Conservation (phyloP, 2,888 invertebrate species). For the Trachelus stipa region DNA sequence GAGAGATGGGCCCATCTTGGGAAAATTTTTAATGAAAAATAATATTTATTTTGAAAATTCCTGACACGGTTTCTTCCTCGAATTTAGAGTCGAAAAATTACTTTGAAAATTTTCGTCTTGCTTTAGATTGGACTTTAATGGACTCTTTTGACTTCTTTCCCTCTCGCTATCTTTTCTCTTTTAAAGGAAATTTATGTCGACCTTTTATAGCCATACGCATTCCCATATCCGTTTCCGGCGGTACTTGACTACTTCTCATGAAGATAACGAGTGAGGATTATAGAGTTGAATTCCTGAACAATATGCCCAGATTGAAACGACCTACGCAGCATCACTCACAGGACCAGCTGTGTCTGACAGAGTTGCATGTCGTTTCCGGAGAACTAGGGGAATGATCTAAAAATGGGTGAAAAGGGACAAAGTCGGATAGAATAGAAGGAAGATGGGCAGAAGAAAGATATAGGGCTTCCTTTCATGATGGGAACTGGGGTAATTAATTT, state of each 20-base stretch:
- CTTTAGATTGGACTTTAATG: neutral
- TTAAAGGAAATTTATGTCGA: neutral
- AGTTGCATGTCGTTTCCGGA: neutral
- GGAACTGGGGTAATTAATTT: neutral
- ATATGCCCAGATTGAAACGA: neutral
- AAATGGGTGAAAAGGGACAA: neutral
- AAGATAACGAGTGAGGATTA: neutral
- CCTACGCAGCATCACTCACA: neutral
- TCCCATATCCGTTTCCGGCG: neutral
- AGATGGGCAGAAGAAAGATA: neutral
- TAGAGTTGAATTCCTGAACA: neutral
- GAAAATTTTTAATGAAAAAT: neutral
- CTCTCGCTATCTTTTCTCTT: neutral
- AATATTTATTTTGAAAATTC: neutral
- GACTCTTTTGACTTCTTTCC: neutral
- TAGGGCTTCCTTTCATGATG: neutral
- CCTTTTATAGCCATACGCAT: no score
- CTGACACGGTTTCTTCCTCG: neutral
- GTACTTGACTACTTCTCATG: neutral
- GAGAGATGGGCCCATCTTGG: neutral
- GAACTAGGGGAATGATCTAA: neutral
- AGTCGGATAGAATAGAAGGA: neutral
- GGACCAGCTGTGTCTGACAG: neutral
- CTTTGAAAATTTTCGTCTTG: neutral
- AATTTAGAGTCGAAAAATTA: neutral